Evolutionary conservation across 2,797 vertebrate genomes (phyloP).

Genomic region (Siniperca obscura): DNA sequence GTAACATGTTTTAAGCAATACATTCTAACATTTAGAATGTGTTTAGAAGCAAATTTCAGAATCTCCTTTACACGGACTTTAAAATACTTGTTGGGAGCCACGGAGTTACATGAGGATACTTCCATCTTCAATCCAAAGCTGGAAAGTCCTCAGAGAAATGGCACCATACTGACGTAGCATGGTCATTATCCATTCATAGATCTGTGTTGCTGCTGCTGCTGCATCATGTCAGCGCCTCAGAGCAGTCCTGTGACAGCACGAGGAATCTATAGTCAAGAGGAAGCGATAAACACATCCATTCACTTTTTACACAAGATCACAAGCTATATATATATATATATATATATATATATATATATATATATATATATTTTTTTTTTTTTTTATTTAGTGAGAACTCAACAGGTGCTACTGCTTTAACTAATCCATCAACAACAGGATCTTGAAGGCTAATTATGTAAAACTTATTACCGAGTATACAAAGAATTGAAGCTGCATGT

Average conservation of each 20-base stretch:
- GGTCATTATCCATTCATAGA: slow-evolving; percentile 21
- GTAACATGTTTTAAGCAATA: too few relatives aligned
- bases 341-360: too few relatives aligned
- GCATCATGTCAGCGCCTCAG: slow-evolving; percentile 37
- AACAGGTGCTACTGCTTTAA: neutral
- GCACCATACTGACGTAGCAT: slow-evolving; percentile 8
- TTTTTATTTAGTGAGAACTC: slow-evolving; percentile 3
- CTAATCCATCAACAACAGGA: neutral
- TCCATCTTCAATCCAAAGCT: slow-evolving; percentile 9
- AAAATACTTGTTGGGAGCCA: slow-evolving; percentile 13
- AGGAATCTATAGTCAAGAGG: slow-evolving; percentile 44
- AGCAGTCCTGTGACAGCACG: slow-evolving; percentile 64
- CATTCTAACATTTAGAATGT: too few relatives aligned
- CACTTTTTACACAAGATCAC: slow-evolving; percentile 16
- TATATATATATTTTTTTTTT: neutral
- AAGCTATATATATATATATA: too few relatives aligned
- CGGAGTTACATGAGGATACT: slow-evolving; percentile 28
- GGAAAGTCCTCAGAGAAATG: slow-evolving; percentile 41
- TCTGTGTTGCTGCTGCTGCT: slow-evolving; percentile 17
- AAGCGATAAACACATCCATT: slow-evolving; percentile 43
- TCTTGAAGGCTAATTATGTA: neutral
- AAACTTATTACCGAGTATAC: neutral
- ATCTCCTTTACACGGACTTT: neutral
- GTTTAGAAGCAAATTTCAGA: too few relatives aligned
- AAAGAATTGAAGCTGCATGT: neutral